phyloP scores from a whole-genome alignment of 2,113 vertebrate genomes.

The Corythoichthys haematopterus region DNA sequence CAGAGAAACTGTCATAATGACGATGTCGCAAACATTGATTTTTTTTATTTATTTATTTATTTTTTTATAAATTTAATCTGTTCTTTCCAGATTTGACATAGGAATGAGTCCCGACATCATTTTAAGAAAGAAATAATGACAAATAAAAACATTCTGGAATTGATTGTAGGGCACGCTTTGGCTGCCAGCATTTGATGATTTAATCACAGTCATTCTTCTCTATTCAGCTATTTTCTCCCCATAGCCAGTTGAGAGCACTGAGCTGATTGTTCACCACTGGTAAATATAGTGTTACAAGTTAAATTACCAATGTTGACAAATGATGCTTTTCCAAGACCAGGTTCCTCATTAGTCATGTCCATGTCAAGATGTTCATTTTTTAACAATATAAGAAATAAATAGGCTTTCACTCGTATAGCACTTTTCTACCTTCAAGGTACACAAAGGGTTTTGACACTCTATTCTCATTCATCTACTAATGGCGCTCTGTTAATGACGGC shows the following conservation, averaged over 20 bases:
- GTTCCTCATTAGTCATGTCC: background rate
- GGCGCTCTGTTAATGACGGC: background rate
- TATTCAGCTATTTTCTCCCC: background rate
- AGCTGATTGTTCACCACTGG: background rate
- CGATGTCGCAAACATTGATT: no score
- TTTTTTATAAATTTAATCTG: background rate
- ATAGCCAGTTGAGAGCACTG: background rate
- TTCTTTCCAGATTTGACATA: background rate
- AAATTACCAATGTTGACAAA: background rate
- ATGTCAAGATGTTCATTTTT: background rate
- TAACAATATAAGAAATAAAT: no score
- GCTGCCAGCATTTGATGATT: background rate
- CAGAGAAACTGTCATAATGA: background rate
- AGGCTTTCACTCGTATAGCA: no score
- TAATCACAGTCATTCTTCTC: background rate
- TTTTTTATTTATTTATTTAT: no score
- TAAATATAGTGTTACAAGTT: background rate
- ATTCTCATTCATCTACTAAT: no score
- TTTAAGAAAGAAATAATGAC: background rate
- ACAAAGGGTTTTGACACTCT: no score
- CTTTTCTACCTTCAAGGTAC: no score
- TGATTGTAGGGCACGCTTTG: background rate
- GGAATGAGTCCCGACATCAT: background rate
- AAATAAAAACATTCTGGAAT: background rate
- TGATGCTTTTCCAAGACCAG: background rate